Conservation (phyloP, 2,113 vertebrate species). For the Haemorhous mexicanus region DNA sequence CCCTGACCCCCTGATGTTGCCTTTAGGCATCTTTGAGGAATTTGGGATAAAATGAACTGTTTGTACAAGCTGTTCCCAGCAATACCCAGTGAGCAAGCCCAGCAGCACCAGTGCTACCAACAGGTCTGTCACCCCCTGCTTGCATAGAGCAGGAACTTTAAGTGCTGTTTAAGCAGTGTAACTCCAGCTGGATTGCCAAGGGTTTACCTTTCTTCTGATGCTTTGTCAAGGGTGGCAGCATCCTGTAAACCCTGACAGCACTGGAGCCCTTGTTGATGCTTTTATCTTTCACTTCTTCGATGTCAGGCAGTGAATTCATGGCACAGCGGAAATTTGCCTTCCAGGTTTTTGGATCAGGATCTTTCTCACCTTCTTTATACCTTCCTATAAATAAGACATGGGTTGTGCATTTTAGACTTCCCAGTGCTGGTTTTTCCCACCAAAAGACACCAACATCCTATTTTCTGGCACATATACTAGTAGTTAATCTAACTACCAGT, state of each 20-base stretch:
- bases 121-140: neutral
- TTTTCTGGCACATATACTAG: neutral
- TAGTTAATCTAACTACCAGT: neutral
- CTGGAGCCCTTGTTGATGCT: constrained; percentile 91
- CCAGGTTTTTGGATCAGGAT: constrained; percentile 94
- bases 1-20: neutral
- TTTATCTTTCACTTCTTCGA: constrained; percentile 90
- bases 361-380: constrained; percentile 76
- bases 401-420: neutral
- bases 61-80: neutral
- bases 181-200: neutral
- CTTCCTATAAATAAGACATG: constrained; percentile 76
- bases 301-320: constrained; percentile 96
- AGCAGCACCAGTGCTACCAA: neutral
- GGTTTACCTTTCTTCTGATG: constrained; percentile 75
- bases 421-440: neutral
- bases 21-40: neutral
- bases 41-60: neutral
- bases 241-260: constrained; percentile 90
- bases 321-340: constrained; percentile 98
- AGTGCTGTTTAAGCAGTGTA: neutral
- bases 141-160: fast-evolving
- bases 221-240: constrained; percentile 82
- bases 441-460: neutral
- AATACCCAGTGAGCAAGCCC: neutral